Evolutionary conservation across 2,797 vertebrate species (phyloP).

Genomic region (Anniella stebbinsi): DNA sequence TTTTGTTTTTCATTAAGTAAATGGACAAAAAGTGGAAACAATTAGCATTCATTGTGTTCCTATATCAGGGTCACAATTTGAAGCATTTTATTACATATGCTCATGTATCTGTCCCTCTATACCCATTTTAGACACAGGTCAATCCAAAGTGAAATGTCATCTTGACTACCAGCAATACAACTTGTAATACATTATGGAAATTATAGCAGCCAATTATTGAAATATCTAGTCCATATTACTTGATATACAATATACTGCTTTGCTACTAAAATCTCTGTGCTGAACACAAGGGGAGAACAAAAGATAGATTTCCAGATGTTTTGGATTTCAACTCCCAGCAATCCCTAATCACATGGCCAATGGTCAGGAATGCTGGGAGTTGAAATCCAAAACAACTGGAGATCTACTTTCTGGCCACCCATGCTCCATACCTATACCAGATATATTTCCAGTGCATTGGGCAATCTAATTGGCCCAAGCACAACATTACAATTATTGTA

Average conservation of each 20-base stretch:
- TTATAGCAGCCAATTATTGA: not conserved
- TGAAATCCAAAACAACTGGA: too few species aligned
- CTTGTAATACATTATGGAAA: not conserved
- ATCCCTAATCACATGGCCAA: too few species aligned
- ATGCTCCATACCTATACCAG: not conserved
- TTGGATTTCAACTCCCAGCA: too few species aligned
- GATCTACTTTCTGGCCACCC: too few species aligned
- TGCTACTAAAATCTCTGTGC: not conserved
- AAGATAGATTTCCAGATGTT: too few species aligned
- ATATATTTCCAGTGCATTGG: not conserved
- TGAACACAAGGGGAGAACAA: not conserved
- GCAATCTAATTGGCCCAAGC: not conserved
- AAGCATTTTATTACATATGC: not conserved
- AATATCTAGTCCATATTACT: not conserved
- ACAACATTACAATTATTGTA: not conserved
- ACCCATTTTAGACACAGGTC: not conserved
- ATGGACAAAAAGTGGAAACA: slow-evolving; percentile 1
- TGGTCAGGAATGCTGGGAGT: too few species aligned
- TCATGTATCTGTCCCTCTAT: not conserved
- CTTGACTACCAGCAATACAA: not conserved
- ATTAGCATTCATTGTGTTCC: not conserved
- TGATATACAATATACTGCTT: not conserved
- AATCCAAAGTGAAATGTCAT: slow-evolving; percentile 42
- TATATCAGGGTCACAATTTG: too few species aligned
- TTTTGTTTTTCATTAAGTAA: slow-evolving; percentile 36